These are phyloP conservation scores for Echinometra lucunter DNA, from an alignment of 53 echinoderm and acorn worm genomes.

Conservation along the genomic window DNA sequence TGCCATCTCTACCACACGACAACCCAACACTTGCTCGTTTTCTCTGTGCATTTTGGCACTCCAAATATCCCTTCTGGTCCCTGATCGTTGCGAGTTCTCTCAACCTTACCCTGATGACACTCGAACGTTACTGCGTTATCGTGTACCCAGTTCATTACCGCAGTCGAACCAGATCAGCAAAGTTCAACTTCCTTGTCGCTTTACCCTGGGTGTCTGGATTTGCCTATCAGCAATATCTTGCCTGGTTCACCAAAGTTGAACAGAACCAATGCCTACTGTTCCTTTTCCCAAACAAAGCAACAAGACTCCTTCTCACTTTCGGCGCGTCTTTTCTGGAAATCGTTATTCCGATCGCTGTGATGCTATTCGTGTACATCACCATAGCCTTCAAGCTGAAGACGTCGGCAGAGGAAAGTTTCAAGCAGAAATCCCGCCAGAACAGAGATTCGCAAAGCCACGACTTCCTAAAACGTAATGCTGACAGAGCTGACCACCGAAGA, in stretches of 20 bases:
- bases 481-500: background rate
- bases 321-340: background rate
- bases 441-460: background rate
- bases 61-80: slow-evolving; percentile 44
- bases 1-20: background rate
- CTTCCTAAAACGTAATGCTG: background rate
- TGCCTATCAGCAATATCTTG: background rate
- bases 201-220: slow-evolving; percentile 29
- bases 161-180: background rate
- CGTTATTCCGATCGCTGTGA: background rate
- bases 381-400: background rate
- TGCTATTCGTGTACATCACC: slow-evolving; percentile 36
- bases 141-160: slow-evolving; percentile 36
- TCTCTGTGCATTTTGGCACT: slow-evolving; percentile 57
- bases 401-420: background rate
- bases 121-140: slow-evolving; percentile 54
- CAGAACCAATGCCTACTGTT: background rate
- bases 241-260: slow-evolving; percentile 7
- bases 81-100: slow-evolving; percentile 39
- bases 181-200: background rate
- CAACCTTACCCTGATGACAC: slow-evolving; percentile 37
- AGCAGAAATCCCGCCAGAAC: background rate
- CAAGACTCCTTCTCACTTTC: background rate
- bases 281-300: background rate
- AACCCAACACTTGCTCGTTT: slow-evolving; percentile 11